phyloP scores from a whole-genome alignment of 2,888 invertebrate species.

The Netelia fuscicornis region DNA sequence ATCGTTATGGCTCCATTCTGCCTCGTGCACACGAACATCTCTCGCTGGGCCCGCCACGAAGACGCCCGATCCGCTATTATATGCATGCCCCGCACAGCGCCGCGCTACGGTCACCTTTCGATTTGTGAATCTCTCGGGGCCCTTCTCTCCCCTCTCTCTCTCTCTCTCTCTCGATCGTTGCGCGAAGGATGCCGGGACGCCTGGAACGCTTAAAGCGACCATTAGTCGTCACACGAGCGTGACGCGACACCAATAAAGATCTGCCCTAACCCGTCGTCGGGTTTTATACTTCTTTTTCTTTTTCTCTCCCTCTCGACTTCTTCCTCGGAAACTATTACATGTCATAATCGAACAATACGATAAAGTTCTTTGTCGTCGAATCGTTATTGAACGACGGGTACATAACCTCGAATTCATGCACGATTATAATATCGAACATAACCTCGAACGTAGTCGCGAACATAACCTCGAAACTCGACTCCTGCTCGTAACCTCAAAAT shows the following conservation, averaged over 20 bases:
- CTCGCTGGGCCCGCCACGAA: constrained; percentile 32
- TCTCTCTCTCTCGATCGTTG: neutral
- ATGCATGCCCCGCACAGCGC: constrained; percentile 62
- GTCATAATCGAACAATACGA: neutral
- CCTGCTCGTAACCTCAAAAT: neutral
- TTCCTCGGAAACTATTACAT: neutral
- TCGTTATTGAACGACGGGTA: neutral
- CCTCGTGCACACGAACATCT: constrained; percentile 30
- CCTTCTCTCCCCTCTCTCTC: neutral
- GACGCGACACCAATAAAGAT: constrained; percentile 22
- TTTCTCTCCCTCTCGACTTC: neutral
- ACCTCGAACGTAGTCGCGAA: neutral
- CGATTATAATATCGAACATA: neutral
- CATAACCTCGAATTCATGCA: neutral
- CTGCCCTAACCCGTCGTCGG: constrained; percentile 8
- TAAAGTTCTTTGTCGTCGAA: neutral
- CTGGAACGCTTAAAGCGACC: neutral
- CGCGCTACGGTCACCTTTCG: constrained; percentile 1
- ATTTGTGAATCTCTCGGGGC: constrained; percentile 13
- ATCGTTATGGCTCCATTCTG: constrained; percentile 66
- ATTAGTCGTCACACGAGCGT: constrained; percentile 19
- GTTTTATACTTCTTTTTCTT: neutral
- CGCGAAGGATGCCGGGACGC: neutral
- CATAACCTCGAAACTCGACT: neutral
- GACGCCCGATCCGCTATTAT: constrained; percentile 65